phyloP scores from a whole-genome alignment of 2,797 vertebrate genomes.

The Lacerta bilineata region DNA sequence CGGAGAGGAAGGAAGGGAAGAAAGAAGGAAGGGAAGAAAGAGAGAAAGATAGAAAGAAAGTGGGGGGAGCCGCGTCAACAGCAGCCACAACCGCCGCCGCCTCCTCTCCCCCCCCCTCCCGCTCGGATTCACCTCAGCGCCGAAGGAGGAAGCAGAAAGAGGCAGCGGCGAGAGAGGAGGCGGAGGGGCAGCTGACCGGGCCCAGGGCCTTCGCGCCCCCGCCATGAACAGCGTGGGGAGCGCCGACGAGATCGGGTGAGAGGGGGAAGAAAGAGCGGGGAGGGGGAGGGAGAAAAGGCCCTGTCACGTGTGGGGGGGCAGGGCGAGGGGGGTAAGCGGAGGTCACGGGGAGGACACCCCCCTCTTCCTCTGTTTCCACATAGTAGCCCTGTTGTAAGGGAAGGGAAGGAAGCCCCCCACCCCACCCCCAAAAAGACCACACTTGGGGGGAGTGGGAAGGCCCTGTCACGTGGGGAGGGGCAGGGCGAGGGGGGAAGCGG shows the following conservation, averaged over 20 bases:
- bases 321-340: too few relatives aligned
- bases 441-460: not conserved
- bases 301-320: not conserved
- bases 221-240: constrained; percentile 95
- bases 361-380: too few relatives aligned
- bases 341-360: too few relatives aligned
- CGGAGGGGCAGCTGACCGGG: constrained; percentile 70
- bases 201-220: constrained; percentile 77
- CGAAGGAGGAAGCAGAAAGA: constrained; percentile 60
- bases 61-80: not conserved
- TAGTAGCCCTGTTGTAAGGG: too few relatives aligned
- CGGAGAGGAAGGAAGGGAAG: constrained; percentile 51
- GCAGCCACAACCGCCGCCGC: constrained; percentile 60
- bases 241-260: constrained; percentile 97
- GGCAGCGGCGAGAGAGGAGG: constrained; percentile 37
- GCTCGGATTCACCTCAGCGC: constrained; percentile 3
- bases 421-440: too few relatives aligned
- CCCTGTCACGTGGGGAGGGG: too few relatives aligned
- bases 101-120: not conserved
- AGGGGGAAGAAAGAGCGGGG: constrained; percentile 46
- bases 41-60: constrained; percentile 46
- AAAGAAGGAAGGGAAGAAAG: constrained; percentile 53
- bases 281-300: too few relatives aligned
- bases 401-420: too few relatives aligned
- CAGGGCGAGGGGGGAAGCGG: too few relatives aligned